Base-by-base conservation (phyloP, 2,888 invertebrate species). In the Nudaria mundana region DNA sequence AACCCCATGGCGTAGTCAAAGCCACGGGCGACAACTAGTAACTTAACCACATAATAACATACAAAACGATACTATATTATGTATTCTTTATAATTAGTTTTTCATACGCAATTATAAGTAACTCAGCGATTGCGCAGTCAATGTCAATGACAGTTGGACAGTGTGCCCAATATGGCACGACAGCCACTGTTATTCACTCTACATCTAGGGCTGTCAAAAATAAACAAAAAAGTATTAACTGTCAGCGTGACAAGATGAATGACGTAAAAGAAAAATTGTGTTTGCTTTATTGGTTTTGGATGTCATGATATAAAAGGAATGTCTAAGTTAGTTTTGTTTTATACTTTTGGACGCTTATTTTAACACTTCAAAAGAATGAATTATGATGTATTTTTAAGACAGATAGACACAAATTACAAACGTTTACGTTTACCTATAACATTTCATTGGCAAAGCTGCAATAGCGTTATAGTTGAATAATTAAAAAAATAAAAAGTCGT, bases 81-180 rank as follows among this genome's bases (percentile, higher is more conserved):
- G 3, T 20, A 32, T 26, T 20, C 26, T 34, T 34, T 43, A 36
- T 44, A 52, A 59, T 62, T 62, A 46, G 62, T 53, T 44, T 48
- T 39, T 34, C 55, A 61, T 45, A 37, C 31, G 40, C 48, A 50
- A 61, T 61, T 59, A 20, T 7, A 55, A 44, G 42, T 52, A 38
- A 38, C 37, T 44, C 35, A 20, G 45, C 52, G 52, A 43, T 50
- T 35, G 50, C 52, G 41, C 51, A 41, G 45, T 48, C 55, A 40
- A 54, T 60, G 65, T 62, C 71, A 70, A 66, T 69, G 82, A 74
- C 83, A 82, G 76, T 68, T 72, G 79, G 84, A 80, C 81, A 75
- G 59, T 56, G 46, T 55, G 55, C 78, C 74, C 58, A 73, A 76
- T 68, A 79, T 44, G 81, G 81, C 32, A 42, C 71, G 80, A 78